Evolutionary conservation across 2,797 vertebrate species (phyloP).

Genomic region (Holocentrus rufus): DNA sequence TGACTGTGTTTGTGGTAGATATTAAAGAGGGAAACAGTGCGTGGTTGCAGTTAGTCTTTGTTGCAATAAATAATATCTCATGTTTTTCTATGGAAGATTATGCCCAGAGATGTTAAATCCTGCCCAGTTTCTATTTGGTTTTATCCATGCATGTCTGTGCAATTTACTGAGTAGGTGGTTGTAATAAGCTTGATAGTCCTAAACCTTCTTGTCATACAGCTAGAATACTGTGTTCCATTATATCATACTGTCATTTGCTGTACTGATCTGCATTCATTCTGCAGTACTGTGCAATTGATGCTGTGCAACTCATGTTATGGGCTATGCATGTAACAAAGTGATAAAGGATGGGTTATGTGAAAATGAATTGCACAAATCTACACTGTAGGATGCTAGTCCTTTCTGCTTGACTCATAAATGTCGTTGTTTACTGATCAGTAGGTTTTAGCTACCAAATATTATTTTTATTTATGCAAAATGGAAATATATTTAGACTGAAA

Average conservation of each 20-base stretch:
- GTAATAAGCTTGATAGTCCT: constrained; percentile 20
- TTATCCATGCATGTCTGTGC: neutral
- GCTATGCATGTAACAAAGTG: too few relatives aligned
- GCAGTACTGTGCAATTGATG: constrained; percentile 1
- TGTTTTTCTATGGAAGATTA: constrained; percentile 2
- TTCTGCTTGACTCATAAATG: neutral
- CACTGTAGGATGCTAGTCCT: neutral
- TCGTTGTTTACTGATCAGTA: neutral
- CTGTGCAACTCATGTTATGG: neutral
- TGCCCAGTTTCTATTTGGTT: constrained; percentile 8
- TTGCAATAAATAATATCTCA: neutral
- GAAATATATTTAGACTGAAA: neutral
- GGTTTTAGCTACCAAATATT: neutral
- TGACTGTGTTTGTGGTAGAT: constrained; percentile 8
- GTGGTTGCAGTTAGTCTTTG: neutral
- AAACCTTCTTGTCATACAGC: constrained; percentile 6
- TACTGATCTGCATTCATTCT: constrained; percentile 5
- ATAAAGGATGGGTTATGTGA: neutral
- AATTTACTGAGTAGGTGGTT: neutral
- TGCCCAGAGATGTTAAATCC: constrained; percentile 3
- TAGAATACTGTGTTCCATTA: neutral
- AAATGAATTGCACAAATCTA: neutral
- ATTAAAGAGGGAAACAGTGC: neutral
- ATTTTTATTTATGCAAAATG: neutral
- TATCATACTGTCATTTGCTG: constrained; percentile 6